Percentiles rank a stretch among this genome's conserved stretches.
phyloP scores from a whole-genome alignment of 2,113 vertebrate species.

The Caranx ignobilis region DNA sequence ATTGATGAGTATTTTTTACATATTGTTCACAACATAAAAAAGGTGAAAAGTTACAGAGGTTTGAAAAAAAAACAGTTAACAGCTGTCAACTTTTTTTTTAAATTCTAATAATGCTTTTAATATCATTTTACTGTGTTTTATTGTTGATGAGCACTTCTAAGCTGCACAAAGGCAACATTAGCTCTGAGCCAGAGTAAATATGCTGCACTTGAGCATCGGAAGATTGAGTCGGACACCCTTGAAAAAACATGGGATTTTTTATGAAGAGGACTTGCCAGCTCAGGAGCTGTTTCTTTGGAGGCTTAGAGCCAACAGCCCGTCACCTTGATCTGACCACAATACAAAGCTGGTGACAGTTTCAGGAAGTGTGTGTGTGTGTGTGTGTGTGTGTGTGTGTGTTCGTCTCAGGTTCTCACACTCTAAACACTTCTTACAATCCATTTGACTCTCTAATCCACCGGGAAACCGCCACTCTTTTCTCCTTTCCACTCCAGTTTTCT shows the following conservation, averaged over 20 bases:
- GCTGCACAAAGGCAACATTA: background rate
- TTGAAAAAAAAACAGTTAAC: too few species aligned
- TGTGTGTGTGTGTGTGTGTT: conserved; percentile 45
- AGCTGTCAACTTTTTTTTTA: background rate
- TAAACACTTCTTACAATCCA: conserved; percentile 69
- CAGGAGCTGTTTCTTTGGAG: conserved; percentile 52
- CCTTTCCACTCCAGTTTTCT: conserved; percentile 47
- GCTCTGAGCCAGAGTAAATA: background rate
- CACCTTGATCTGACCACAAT: conserved; percentile 69
- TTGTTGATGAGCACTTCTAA: background rate
- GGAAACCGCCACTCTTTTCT: conserved; percentile 62
- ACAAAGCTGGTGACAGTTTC: conserved; percentile 72
- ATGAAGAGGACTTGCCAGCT: conserved; percentile 35
- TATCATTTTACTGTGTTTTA: background rate
- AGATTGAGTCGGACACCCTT: background rate
- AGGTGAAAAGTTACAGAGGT: too few species aligned
- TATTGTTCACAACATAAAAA: too few species aligned
- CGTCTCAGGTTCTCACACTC: conserved; percentile 73
- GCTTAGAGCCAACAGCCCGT: conserved; percentile 63
- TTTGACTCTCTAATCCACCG: conserved; percentile 82
- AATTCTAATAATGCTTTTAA: background rate
- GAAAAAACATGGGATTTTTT: background rate
- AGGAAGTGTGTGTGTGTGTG: conserved; percentile 61
- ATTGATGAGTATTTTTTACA: too few species aligned
- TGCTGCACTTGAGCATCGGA: background rate